phyloP scores from a whole-genome alignment of 2,113 vertebrate genomes.

The Tapirus terrestris region DNA sequence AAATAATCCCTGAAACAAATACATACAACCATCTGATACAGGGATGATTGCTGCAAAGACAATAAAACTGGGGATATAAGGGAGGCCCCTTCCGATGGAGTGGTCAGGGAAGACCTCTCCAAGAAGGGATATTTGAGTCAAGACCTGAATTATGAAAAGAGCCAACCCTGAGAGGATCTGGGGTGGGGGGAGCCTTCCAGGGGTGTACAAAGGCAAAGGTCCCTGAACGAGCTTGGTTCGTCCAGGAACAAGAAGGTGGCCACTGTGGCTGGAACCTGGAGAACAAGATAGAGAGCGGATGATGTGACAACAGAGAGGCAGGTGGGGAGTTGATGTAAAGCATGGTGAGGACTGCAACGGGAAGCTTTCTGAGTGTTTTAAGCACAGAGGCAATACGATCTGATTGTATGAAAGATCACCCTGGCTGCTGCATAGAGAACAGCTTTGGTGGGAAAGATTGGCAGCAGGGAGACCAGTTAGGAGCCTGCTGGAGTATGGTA shows the following conservation, averaged over 20 bases:
- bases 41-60: background rate
- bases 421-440: background rate
- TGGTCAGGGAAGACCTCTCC: background rate
- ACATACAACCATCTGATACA: background rate
- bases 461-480: background rate
- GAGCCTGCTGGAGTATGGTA: background rate
- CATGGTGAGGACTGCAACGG: accelerated
- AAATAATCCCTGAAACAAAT: background rate
- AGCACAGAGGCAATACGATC: background rate
- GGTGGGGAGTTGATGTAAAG: background rate
- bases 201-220: background rate
- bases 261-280: background rate
- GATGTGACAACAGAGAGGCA: background rate
- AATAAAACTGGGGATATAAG: background rate
- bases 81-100: background rate
- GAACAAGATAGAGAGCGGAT: background rate
- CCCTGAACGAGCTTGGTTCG: background rate
- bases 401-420: background rate
- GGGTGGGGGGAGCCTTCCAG: background rate
- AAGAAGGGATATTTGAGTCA: background rate
- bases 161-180: background rate
- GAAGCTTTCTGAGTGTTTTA: background rate
- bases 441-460: background rate
- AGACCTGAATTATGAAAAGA: background rate
- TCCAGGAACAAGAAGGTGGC: background rate